Evolutionary conservation across 2,113 vertebrate species (phyloP), one percentile per base, ranked within the genome.

Genomic region (Otus sunia): DNA sequence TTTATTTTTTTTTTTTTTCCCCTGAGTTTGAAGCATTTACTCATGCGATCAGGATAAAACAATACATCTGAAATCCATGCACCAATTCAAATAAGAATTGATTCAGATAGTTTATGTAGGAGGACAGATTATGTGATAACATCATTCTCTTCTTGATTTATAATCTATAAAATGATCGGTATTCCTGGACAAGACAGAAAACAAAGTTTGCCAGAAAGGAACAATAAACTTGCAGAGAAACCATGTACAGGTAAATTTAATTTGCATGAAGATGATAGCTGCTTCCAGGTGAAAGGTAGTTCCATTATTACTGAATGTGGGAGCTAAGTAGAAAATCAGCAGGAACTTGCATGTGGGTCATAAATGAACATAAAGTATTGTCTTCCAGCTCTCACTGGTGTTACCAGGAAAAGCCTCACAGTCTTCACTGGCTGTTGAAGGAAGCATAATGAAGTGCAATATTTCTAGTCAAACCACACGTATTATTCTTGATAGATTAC

Each of bases 341-440:
- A 94, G 41, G 32, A 92, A 73, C 37, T 26, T 63, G 11, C 16
- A 29, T 72, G 55, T 50, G 53, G 26, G 41, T 80, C 75, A 83
- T 47, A 93, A 92, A 88, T 43, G 63, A 74, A 71, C 9, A 47
- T n/a, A 14, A 72, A 73, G 11, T 62, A 62, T 12, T 83, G 45
- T 80, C 60, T 95, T 67, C 71, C 67, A 77, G 74, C 17, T 50
- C 69, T 64, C 68, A 64, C 27, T 55, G 34, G n/a, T 62, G 34
- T 84, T 83, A 88, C 58, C 68, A 90, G 83, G 53, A 96, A 96
- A 83, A 86, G 64, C n/a, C 60, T 71, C 78, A 59, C 14, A 34
- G n/a, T 45, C 60, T 64, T 93, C 64, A 75, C 17, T n/a, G 27
- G 22, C 60, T 92, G 55, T 29, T 63, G 55, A 72, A 77, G 53